A percentile compares a stretch with the other conserved stretches of the same genome.
These are phyloP conservation scores for Atractosteus spatula DNA, from an alignment of 2,113 vertebrate species.

Conservation along the genomic window DNA sequence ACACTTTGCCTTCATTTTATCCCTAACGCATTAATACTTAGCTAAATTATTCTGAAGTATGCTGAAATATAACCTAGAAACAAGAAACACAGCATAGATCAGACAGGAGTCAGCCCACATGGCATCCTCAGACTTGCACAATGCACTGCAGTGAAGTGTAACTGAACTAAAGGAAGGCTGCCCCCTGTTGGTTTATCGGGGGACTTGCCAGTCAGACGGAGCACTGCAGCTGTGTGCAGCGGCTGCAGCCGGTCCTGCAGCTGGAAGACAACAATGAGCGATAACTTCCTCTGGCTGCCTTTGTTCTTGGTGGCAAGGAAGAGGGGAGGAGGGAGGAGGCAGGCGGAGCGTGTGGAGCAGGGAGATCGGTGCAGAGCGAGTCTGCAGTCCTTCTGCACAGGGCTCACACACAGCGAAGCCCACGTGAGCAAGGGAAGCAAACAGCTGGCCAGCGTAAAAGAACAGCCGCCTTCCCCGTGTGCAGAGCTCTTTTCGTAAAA, in stretches of 20 bases:
- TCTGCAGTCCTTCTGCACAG: not conserved
- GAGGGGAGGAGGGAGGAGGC: conserved; percentile 38
- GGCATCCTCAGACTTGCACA: not conserved
- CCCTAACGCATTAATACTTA: no score
- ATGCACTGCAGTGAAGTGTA: conserved; percentile 12
- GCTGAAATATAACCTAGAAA: no score
- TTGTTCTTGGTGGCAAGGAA: conserved; percentile 53
- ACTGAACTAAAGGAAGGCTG: conserved; percentile 48
- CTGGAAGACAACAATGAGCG: conserved; percentile 42
- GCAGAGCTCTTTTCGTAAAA: not conserved
- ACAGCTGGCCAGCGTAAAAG: not conserved
- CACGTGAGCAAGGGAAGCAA: not conserved
- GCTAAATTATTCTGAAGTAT: no score
- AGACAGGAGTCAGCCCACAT: no score
- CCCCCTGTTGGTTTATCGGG: conserved; percentile 52
- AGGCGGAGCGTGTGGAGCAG: conserved; percentile 31
- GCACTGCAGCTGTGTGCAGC: not conserved
- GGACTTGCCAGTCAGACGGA: not conserved
- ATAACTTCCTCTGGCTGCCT: conserved; percentile 57
- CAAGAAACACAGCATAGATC: no score
- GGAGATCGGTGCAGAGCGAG: not conserved
- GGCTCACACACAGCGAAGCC: not conserved
- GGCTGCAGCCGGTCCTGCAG: conserved; percentile 11
- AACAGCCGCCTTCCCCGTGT: conserved; percentile 10
- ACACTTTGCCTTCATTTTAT: no score